phyloP scores from a whole-genome alignment of 2,797 vertebrate species.

The Dromococcyx pavoninus region DNA sequence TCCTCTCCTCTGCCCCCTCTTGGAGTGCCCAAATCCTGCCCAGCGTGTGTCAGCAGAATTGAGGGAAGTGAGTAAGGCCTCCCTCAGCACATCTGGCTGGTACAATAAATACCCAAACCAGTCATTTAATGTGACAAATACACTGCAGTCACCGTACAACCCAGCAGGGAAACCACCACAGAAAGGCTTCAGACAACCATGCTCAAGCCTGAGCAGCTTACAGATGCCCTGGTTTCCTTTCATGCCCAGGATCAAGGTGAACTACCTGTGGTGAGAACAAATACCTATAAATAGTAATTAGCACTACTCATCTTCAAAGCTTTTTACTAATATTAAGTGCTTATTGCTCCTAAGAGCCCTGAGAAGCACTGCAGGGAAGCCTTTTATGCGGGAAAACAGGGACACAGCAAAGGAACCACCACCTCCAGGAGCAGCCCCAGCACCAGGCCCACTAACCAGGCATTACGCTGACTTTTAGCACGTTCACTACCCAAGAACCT shows the following conservation, averaged over 20 bases:
- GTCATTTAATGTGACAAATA: background rate
- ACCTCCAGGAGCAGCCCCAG: background rate
- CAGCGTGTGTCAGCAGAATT: fast-evolving
- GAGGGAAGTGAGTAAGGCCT: background rate
- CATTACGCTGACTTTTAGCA: background rate
- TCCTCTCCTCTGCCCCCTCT: background rate
- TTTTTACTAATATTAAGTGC: background rate
- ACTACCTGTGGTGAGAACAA: background rate
- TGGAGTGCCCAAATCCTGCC: background rate
- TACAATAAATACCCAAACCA: background rate
- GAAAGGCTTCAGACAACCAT: slow-evolving; percentile 10
- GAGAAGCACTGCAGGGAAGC: slow-evolving; percentile 10
- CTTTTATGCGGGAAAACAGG: background rate
- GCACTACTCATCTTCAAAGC: slow-evolving; percentile 32
- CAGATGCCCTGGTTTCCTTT: slow-evolving; percentile 32
- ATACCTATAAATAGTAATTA: slow-evolving; percentile 50
- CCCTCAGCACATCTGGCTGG: background rate
- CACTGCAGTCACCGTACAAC: background rate
- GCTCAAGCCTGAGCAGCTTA: slow-evolving; percentile 11
- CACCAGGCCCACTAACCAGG: background rate
- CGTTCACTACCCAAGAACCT: background rate
- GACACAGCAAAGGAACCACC: background rate
- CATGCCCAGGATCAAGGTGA: slow-evolving; percentile 38
- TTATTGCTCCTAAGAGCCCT: background rate
- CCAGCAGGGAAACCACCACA: background rate